Percentiles rank a stretch among this genome's conserved stretches.
Conservation (phyloP, 2,797 vertebrate species). For the Macrochelys suwanniensis region DNA sequence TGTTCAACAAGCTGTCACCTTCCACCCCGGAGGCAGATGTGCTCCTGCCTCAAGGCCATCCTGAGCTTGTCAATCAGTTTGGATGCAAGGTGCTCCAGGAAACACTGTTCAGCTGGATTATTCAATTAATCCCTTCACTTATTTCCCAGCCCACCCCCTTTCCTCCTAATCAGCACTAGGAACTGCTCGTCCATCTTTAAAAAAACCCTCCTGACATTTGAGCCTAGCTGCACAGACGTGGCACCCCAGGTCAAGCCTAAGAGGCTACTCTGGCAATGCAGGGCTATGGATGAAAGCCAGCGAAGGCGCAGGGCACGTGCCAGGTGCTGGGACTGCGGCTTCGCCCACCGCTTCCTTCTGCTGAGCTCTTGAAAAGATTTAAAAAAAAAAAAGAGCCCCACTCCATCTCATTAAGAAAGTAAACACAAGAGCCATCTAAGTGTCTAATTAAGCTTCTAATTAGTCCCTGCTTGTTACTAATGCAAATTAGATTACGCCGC, state of each 20-base stretch:
- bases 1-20: background rate
- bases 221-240: background rate
- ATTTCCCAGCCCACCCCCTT: background rate
- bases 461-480: conserved; percentile 99
- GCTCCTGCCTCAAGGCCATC: background rate
- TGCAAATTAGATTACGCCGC: conserved; percentile 99
- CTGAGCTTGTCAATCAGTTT: background rate
- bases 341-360: conserved; percentile 53
- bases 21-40: background rate
- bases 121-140: background rate
- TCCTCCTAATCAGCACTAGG: background rate
- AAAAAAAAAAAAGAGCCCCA: conserved; percentile 80
- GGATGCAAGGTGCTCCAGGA: background rate
- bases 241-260: background rate
- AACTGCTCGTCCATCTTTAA: background rate
- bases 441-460: conserved; percentile 99
- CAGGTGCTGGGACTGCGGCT: conserved; percentile 37
- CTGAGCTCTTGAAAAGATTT: conserved; percentile 80
- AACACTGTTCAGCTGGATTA: background rate
- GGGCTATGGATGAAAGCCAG: background rate
- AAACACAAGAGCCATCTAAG: conserved; percentile 99
- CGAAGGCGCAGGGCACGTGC: background rate
- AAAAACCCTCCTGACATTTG: background rate
- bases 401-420: conserved; percentile 99
- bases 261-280: background rate